Conservation (phyloP, 2,888 invertebrate genomes). For the Dioctria rufipes region DNA sequence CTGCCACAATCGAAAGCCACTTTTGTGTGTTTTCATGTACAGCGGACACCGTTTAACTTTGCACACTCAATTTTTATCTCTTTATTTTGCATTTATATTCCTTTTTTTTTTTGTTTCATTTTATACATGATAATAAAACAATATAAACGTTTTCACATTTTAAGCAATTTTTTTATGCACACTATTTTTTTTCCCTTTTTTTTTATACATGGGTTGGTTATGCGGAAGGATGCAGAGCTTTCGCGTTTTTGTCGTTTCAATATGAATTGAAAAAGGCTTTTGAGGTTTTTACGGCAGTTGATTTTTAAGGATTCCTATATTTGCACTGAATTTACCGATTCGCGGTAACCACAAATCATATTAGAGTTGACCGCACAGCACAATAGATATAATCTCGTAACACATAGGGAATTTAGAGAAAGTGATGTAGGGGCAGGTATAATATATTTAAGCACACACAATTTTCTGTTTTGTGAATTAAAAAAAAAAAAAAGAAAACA, state of each 20-base stretch:
- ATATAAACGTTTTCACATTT: not conserved
- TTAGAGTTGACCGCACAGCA: conserved; percentile 55
- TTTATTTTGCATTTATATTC: conserved; percentile 54
- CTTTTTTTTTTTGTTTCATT: conserved; percentile 55
- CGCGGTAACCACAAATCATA: conserved; percentile 57
- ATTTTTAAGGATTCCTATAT: conserved; percentile 55
- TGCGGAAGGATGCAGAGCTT: conserved; percentile 26
- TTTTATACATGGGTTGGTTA: too few relatives aligned
- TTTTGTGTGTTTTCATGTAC: conserved; percentile 61
- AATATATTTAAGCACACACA: too few relatives aligned
- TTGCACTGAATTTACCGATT: conserved; percentile 39
- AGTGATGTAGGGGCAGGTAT: not conserved
- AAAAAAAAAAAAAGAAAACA: too few relatives aligned
- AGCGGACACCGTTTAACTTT: conserved; percentile 48
- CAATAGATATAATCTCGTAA: conserved; percentile 1
- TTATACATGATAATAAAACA: conserved; percentile 1
- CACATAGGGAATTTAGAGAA: not conserved
- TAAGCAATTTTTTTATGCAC: conserved; percentile 6
- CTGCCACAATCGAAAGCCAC: conserved; percentile 65
- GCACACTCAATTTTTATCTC: conserved; percentile 52
- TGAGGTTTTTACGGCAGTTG: conserved; percentile 53
- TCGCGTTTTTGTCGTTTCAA: conserved; percentile 33
- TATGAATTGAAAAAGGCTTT: conserved; percentile 51
- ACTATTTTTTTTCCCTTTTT: too few relatives aligned
- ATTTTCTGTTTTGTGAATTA: too few relatives aligned